Evolutionary conservation across 2,113 vertebrate species (phyloP).

Genomic region (Chitala chitala): DNA sequence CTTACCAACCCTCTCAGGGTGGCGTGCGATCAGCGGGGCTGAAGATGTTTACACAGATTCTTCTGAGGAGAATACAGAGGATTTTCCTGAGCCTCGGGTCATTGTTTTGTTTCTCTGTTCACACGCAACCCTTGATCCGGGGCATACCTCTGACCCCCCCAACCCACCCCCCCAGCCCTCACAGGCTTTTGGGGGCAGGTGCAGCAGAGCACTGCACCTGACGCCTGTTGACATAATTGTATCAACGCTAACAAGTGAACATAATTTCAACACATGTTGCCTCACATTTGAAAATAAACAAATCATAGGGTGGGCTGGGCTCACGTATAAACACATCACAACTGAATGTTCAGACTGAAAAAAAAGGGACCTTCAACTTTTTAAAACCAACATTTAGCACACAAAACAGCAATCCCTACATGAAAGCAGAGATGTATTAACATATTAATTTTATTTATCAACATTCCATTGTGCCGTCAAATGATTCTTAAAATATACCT

Average conservation of each 20-base stretch:
- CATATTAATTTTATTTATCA: too few relatives aligned
- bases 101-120: conserved; percentile 21
- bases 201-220: neutral
- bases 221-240: conserved; percentile 17
- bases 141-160: conserved; percentile 10
- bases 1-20: neutral
- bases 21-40: neutral
- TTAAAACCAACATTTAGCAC: too few relatives aligned
- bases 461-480: too few relatives aligned
- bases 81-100: conserved; percentile 12
- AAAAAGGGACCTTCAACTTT: too few relatives aligned
- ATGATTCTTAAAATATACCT: conserved; percentile 5
- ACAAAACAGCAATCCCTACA: too few relatives aligned
- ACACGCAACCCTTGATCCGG: conserved; percentile 23
- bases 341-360: too few relatives aligned
- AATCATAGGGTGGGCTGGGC: neutral
- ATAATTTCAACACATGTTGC: neutral
- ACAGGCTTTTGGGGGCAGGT: conserved; percentile 9
- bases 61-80: conserved; percentile 13
- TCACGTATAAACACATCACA: neutral
- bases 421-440: too few relatives aligned
- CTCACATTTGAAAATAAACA: neutral
- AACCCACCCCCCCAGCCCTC: neutral
- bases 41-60: conserved; percentile 15
- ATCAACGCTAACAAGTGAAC: conserved; percentile 10